These are phyloP conservation scores for Linepithema humile DNA, from an alignment of 1,140 invertebrate genomes.

Conservation along the genomic window DNA sequence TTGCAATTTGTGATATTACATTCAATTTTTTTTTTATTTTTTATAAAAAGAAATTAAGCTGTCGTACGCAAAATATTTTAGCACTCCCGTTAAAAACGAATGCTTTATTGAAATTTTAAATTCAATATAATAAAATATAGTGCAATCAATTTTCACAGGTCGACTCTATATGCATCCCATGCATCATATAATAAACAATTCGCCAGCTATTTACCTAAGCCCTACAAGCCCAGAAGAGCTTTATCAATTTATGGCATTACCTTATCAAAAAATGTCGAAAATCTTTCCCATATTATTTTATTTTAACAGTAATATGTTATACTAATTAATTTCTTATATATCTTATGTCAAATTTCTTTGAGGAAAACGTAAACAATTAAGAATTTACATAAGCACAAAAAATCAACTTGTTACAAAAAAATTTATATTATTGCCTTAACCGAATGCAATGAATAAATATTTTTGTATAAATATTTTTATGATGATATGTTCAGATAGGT, in stretches of 20 bases:
- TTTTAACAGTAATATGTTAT: too few relatives aligned
- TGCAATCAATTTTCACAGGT: conserved; percentile 4
- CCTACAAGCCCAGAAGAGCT: not conserved
- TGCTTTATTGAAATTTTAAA: not conserved
- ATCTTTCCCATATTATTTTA: not conserved
- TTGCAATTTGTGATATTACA: not conserved
- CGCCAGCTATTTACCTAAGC: not conserved
- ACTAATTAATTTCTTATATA: not conserved
- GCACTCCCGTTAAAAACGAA: not conserved
- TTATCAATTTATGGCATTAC: too few relatives aligned
- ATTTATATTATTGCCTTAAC: too few relatives aligned
- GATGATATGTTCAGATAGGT: too few relatives aligned
- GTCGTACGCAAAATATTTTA: not conserved
- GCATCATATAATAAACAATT: not conserved
- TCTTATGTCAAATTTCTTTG: not conserved
- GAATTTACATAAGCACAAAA: too few relatives aligned
- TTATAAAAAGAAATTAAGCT: not conserved
- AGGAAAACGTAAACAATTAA: not conserved
- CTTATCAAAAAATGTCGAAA: too few relatives aligned
- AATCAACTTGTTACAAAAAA: too few relatives aligned
- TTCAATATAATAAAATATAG: not conserved
- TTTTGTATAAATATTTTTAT: too few relatives aligned
- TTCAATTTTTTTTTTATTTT: not conserved
- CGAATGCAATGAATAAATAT: too few relatives aligned
- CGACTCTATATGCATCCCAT: not conserved